Conservation (phyloP, 2,113 vertebrate species). For the Quiscalus mexicanus region DNA sequence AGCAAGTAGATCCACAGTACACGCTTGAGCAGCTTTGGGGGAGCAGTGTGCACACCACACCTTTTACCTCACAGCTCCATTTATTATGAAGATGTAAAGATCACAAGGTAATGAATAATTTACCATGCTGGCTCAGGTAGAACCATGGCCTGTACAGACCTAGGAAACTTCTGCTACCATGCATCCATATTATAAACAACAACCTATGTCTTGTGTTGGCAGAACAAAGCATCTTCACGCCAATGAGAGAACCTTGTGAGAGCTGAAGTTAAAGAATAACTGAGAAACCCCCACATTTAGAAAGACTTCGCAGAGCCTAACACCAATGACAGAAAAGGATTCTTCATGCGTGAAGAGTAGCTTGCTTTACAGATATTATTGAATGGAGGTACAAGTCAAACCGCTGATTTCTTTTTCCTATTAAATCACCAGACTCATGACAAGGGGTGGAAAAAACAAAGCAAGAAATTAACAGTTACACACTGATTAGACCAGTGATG, state of each 20-base stretch:
- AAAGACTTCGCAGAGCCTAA: not conserved
- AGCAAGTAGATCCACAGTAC: not conserved
- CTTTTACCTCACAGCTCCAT: not conserved
- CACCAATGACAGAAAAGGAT: not conserved
- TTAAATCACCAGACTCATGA: not conserved
- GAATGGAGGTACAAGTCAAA: not conserved
- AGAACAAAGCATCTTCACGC: not conserved
- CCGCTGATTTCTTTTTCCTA: not conserved
- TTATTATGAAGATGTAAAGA: not conserved
- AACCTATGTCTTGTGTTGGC: not conserved
- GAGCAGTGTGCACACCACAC: not conserved
- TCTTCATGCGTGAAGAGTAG: not conserved
- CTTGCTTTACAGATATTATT: not conserved
- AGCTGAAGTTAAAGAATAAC: not conserved
- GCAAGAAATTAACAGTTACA: not conserved
- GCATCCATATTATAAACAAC: not conserved
- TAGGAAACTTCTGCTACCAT: not conserved
- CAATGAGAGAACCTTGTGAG: not conserved
- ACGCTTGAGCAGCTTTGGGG: not conserved
- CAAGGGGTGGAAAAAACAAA: not conserved
- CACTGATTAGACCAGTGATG: not conserved
- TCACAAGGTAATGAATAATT: not conserved
- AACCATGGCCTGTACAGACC: accelerated
- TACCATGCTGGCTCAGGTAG: not conserved
- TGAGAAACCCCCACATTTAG: not conserved